Evolutionary conservation across 2,797 vertebrate species (phyloP).

Genomic region (Coluber constrictor): DNA sequence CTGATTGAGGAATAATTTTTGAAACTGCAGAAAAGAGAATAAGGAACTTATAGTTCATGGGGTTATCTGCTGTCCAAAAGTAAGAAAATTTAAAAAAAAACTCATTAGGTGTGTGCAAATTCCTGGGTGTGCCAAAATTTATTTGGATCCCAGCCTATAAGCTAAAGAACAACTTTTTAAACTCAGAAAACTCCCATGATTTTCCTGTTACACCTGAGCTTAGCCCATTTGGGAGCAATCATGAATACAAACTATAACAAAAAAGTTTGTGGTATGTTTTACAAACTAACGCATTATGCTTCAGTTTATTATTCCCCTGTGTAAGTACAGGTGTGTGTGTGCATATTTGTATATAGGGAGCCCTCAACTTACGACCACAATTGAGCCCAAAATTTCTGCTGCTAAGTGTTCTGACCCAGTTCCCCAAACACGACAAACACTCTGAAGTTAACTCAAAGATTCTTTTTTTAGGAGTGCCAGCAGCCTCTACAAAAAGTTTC

Average conservation of each 20-base stretch:
- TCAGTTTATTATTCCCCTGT: not conserved
- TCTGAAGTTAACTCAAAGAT: too few relatives aligned
- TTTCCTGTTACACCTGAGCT: not conserved
- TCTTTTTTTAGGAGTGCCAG: too few relatives aligned
- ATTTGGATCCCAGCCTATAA: not conserved
- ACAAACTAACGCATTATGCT: not conserved
- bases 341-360: not conserved
- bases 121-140: not conserved
- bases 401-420: not conserved
- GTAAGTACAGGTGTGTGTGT: not conserved
- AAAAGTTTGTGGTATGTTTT: not conserved
- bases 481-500: too few relatives aligned
- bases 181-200: not conserved
- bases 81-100: not conserved
- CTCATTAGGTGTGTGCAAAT: conserved; percentile 5
- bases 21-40: not conserved
- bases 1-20: not conserved
- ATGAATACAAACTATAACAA: not conserved
- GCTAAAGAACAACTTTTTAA: conserved; percentile 1
- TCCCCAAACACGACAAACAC: too few relatives aligned
- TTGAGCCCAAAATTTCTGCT: not conserved
- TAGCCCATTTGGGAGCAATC: not conserved
- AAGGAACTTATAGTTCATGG: not conserved
- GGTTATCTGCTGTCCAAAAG: not conserved
- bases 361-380: not conserved